phyloP scores from a whole-genome alignment of 2,797 vertebrate genomes.

The Urophycis tenuis region DNA sequence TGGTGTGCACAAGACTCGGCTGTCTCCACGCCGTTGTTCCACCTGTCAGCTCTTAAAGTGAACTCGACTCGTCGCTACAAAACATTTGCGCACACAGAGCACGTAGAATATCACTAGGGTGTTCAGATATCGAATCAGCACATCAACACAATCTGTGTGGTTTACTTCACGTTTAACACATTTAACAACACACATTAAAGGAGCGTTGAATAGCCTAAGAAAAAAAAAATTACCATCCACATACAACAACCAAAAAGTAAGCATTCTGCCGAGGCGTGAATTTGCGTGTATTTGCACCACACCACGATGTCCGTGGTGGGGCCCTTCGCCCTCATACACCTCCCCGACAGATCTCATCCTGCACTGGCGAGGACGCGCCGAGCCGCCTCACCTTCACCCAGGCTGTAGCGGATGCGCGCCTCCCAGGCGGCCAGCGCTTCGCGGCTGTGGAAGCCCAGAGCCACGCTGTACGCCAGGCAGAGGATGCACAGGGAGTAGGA shows the following conservation, averaged over 20 bases:
- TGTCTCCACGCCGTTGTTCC: no score
- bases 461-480: slow-evolving; percentile 81
- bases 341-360: background rate
- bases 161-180: no score
- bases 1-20: background rate
- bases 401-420: slow-evolving; percentile 80
- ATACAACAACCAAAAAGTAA: background rate
- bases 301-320: no score
- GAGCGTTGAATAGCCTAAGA: background rate
- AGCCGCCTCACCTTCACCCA: slow-evolving; percentile 88
- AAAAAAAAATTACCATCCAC: background rate
- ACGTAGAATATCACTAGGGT: background rate
- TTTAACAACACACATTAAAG: background rate
- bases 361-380: background rate
- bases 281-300: background rate
- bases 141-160: background rate
- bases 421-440: slow-evolving; percentile 91
- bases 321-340: background rate
- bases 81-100: background rate
- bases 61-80: background rate
- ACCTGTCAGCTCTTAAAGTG: background rate
- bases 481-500: slow-evolving; percentile 82
- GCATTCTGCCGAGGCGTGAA: background rate
- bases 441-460: slow-evolving; percentile 87
- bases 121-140: background rate